Base-by-base conservation (phyloP, 2,797 vertebrate genomes). In the Sus cebifrons region DNA sequence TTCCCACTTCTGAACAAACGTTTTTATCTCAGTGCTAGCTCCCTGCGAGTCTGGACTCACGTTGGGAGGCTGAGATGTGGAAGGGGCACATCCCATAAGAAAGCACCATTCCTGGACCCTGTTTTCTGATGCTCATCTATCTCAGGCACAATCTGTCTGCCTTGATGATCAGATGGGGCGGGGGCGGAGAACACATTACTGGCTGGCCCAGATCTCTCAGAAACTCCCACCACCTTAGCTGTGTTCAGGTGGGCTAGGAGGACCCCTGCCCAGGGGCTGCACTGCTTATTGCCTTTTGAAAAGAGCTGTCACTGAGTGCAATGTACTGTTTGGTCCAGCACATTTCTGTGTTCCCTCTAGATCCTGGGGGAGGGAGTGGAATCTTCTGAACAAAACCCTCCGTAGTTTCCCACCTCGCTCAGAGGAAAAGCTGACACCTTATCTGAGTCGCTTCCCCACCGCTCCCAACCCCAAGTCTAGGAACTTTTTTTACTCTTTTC, bases 101-200 rank as follows among this genome's bases (percentile, higher is more conserved):
- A 96, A 98, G 97, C 95, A 97, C 95, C 96, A 95, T 92, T 97
- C 97, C 56, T 81, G 81, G 86, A 97, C 97, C 98, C 97, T 98
- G 98, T 97, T 98, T 97, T 86, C 89, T 94, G 71, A 92, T 88
- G 67, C 92, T 49, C 9, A 4, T 49, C 9, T 71, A 93, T 90
- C 68, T 97, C 92, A 96, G 96, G 95, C 85, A 92, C 89, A 95
- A 32, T 94, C 85, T 90, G 94, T 96, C 67, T 96, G 94, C 85
- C 93, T 71, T 93, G 91, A 90, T 93, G 91, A 86, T 90, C 96
- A 56, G 62, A 64, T 32, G 79, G 60, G 86, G 27, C 15, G 58
- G 58, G 67, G 44, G 44, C 9, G 44, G 44, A 49, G 44, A 49
- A 78, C 13, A n/a, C 36, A 7, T 74, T 81, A 52, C n/a, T 64